phyloP scores from a whole-genome alignment of 2,888 invertebrate species.

The Xanthia togata region DNA sequence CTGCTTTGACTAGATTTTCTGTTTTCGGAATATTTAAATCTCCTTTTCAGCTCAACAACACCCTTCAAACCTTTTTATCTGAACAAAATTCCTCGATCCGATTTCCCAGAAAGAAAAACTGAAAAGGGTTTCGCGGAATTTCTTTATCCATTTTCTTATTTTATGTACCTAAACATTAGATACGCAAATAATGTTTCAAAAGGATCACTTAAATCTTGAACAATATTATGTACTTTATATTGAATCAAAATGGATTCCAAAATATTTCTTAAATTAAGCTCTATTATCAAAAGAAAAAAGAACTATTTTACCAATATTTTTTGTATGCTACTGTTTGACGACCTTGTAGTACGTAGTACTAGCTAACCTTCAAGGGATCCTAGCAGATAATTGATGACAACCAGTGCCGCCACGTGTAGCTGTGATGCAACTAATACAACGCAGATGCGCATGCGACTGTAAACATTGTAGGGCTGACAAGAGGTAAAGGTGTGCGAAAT shows the following conservation, averaged over 20 bases:
- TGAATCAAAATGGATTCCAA: not conserved
- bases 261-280: not conserved
- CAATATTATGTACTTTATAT: not conserved
- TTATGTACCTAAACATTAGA: constrained; percentile 13
- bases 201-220: not conserved
- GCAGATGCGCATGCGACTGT: constrained; percentile 68
- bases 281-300: not conserved
- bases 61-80: not conserved
- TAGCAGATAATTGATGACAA: constrained; percentile 65
- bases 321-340: constrained; percentile 12
- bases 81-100: not conserved
- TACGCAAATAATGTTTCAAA: constrained; percentile 1
- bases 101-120: not conserved
- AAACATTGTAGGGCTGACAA: constrained; percentile 61
- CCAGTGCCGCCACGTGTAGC: constrained; percentile 69
- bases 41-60: constrained; percentile 13
- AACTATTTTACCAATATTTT: not conserved
- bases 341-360: constrained; percentile 31
- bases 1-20: not conserved
- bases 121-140: not conserved
- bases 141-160: constrained; percentile 5
- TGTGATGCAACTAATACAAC: constrained; percentile 68
- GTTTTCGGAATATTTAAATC: not conserved
- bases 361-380: constrained; percentile 62
- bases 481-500: not conserved